Base-by-base conservation (phyloP, 2,113 vertebrate species). In the Gymnocephalus cernua region DNA sequence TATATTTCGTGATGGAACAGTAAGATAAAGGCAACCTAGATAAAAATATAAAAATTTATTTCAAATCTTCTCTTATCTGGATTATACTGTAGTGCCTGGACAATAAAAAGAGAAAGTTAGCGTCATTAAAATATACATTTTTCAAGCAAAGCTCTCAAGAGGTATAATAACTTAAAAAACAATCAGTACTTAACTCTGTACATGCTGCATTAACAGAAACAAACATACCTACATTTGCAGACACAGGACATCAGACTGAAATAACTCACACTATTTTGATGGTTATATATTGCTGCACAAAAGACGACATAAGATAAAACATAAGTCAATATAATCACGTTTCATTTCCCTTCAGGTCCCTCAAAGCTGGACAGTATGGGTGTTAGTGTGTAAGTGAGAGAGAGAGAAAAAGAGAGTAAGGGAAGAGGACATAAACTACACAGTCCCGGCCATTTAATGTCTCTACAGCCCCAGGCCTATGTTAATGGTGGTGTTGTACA, bases 401-500 rank as follows among this genome's bases (percentile, higher is more conserved):
- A 53, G 82, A 74, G 83, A 82, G 57, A 78, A 59, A 91, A 41
- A 64, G 66, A 86, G 86, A 83, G 79, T 56, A 74, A 79, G 79
- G 47, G 65, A 85, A 57, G 82, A 85, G 87, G 83, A 94, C 91
- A 94, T 94, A 94, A 95, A 94, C 88, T 80, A 93, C 88, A 86
- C 87, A 53, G 87, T 83, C 75, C 82, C 63, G 89, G 79, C 92
- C 87, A 82, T 93, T 94, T 94, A 93, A 92, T 90, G 95, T 95
- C 93, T 92, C 91, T 89, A 93, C 78, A 92, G 96, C 98, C 97
- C 93, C 94, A 88, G 96, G 97, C 97, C 94, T 89, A 87, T 93
- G 94, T 94, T 96, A 96, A 96, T 96, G 96, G 95, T 94, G 94
- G 96, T 96, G 97, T 96, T 95, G 93, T 96, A 97, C 96, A 97